phyloP scores from a whole-genome alignment of 2,797 vertebrate genomes.

The Neomorphus geoffroyi region DNA sequence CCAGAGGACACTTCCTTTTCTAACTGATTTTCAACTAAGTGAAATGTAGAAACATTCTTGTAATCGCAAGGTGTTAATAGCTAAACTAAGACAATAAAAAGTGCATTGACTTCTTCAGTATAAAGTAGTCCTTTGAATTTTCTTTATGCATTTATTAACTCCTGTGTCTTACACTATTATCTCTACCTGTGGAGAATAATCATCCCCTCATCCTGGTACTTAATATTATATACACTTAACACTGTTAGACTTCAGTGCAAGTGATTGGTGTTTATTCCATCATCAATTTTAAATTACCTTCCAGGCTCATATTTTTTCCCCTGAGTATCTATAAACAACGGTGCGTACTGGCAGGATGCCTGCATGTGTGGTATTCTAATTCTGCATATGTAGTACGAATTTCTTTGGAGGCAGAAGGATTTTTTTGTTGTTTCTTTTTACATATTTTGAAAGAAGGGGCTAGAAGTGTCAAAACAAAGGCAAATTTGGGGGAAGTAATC shows the following conservation, averaged over 20 bases:
- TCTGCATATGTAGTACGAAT: background rate
- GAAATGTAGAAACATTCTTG: background rate
- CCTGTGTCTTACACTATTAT: background rate
- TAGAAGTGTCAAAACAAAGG: background rate
- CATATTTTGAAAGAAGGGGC: background rate
- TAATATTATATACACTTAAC: background rate
- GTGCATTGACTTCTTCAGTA: background rate
- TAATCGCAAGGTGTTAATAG: background rate
- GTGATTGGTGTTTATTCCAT: background rate
- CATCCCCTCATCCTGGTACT: background rate
- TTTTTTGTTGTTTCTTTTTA: background rate
- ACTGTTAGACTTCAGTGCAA: background rate
- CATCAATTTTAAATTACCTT: constrained; percentile 6
- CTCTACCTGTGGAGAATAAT: constrained; percentile 29
- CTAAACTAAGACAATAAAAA: background rate
- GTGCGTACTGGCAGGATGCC: background rate
- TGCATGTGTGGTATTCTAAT: background rate
- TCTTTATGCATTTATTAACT: background rate
- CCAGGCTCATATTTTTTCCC: background rate
- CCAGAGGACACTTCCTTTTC: background rate
- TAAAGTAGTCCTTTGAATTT: background rate
- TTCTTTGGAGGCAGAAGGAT: background rate
- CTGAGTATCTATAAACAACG: background rate
- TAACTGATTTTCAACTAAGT: background rate
- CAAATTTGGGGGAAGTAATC: background rate